These are phyloP conservation scores for Pogonomyrmex californicus DNA, from an alignment of 1,140 invertebrate genomes.

Conservation along the genomic window DNA sequence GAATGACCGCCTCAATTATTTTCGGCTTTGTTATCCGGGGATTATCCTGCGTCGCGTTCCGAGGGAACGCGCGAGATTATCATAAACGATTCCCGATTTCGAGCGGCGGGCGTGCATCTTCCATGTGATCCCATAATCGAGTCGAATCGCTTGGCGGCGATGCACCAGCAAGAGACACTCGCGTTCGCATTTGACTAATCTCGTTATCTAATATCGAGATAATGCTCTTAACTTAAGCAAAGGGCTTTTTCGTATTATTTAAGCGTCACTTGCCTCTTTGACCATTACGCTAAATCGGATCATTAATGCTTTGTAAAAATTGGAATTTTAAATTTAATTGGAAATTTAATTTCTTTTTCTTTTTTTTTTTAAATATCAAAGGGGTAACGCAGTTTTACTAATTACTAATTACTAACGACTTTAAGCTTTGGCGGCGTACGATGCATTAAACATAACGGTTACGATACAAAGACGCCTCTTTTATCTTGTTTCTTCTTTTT, in stretches of 20 bases:
- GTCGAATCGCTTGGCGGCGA: neutral
- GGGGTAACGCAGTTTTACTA: neutral
- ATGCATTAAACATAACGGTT: neutral
- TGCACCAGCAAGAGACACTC: neutral
- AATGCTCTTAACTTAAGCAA: neutral
- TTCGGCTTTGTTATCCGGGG: neutral
- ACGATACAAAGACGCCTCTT: neutral
- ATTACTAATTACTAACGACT: neutral
- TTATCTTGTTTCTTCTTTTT: neutral
- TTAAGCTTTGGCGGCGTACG: constrained; percentile 6
- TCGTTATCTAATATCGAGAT: neutral
- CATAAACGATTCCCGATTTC: constrained; percentile 24
- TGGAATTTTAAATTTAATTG: neutral
- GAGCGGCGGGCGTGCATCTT: too few species aligned
- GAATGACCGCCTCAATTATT: constrained; percentile 45
- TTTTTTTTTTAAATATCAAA: neutral
- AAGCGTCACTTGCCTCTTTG: neutral
- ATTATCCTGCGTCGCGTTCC: neutral
- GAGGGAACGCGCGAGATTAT: constrained; percentile 10
- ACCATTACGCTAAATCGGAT: neutral
- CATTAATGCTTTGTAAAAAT: neutral
- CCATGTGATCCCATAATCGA: neutral
- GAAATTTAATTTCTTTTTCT: neutral
- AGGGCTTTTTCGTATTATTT: neutral
- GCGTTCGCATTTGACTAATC: neutral